Evolutionary conservation across 2,113 vertebrate species (phyloP).

Genomic region (Anoura caudifer): DNA sequence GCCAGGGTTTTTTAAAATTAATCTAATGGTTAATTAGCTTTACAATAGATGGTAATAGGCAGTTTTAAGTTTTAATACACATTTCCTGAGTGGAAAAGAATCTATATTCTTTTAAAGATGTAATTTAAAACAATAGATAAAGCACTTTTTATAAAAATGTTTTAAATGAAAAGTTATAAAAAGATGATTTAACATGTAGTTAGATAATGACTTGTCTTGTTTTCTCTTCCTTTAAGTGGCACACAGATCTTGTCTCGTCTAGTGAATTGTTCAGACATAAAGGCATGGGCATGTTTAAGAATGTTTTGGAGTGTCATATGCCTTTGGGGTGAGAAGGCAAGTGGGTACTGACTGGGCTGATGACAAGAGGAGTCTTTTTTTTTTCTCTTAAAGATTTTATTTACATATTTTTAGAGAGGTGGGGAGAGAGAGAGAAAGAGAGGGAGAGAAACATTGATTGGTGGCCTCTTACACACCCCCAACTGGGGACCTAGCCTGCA

Average conservation of each 20-base stretch:
- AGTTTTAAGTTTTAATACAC: neutral
- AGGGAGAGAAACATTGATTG: too few species aligned
- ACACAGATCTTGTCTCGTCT: neutral
- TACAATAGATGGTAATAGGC: neutral
- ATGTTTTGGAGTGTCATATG: neutral
- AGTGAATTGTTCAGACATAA: neutral
- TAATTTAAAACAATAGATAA: neutral
- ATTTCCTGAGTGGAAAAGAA: neutral
- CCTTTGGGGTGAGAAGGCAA: neutral
- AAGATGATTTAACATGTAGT: neutral
- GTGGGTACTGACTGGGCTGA: neutral
- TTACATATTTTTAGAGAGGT: too few species aligned
- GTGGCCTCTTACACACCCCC: too few species aligned
- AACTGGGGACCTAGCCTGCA: too few species aligned
- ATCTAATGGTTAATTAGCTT: neutral
- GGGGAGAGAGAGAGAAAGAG: too few species aligned
- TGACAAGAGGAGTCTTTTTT: neutral
- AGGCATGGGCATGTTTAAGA: neutral
- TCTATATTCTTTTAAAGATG: neutral
- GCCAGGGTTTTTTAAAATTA: neutral
- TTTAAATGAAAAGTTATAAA: neutral
- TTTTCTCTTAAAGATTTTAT: too few species aligned
- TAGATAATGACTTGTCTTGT: neutral
- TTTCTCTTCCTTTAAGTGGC: neutral
- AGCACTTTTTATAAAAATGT: slow-evolving; percentile 8